Conservation (phyloP, 2,888 invertebrate genomes). For the Netelia virgata region DNA sequence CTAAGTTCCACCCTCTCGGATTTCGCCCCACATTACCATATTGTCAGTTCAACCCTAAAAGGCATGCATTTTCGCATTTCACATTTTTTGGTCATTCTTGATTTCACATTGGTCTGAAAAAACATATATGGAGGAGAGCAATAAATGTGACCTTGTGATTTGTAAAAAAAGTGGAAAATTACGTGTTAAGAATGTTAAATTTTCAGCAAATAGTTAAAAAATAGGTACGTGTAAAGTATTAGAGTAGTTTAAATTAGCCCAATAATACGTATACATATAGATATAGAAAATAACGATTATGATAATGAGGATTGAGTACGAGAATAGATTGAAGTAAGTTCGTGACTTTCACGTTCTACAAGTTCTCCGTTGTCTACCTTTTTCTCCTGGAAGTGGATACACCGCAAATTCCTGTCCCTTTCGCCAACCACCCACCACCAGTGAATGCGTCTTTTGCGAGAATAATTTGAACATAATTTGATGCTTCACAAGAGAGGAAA, state of each 20-base stretch:
- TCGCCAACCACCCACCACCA: slow-evolving; percentile 28
- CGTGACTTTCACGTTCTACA: slow-evolving; percentile 18
- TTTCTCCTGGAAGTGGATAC: slow-evolving; percentile 25
- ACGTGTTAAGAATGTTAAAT: too few species aligned
- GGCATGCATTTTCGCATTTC: too few species aligned
- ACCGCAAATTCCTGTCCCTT: slow-evolving; percentile 4
- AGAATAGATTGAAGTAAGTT: slow-evolving; percentile 30
- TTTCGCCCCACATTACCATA: too few species aligned
- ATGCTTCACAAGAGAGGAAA: slow-evolving; percentile 27
- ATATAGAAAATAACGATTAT: slow-evolving; percentile 14
- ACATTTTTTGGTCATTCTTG: too few species aligned
- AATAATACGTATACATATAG: background rate
- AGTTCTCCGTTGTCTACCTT: slow-evolving; percentile 43
- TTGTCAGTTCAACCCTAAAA: too few species aligned
- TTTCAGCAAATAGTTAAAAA: too few species aligned
- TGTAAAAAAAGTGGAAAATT: too few species aligned
- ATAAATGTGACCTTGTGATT: background rate
- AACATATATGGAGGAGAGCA: too few species aligned
- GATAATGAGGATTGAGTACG: slow-evolving; percentile 28
- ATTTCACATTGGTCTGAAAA: too few species aligned
- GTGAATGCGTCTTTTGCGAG: slow-evolving; percentile 56
- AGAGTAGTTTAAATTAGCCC: too few species aligned
- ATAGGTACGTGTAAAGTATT: too few species aligned
- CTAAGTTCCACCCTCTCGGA: too few species aligned
- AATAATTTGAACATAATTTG: slow-evolving; percentile 62